phyloP scores from a whole-genome alignment of 1,140 invertebrate species.

The Drosophila aff. region DNA sequence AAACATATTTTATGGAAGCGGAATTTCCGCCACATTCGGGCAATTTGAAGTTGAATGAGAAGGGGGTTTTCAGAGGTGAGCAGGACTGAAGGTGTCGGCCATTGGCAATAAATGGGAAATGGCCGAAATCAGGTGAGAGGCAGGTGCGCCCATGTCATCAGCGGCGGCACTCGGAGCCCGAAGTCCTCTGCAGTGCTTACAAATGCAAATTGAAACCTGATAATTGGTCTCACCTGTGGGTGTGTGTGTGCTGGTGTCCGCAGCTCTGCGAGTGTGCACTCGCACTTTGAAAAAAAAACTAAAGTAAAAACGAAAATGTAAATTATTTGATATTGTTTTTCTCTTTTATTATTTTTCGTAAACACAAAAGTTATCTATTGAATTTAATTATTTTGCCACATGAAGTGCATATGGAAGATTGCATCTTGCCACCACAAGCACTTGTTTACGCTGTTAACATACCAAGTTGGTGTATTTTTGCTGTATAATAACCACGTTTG shows the following conservation, averaged over 20 bases:
- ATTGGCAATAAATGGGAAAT: conserved; percentile 67
- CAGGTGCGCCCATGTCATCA: conserved; percentile 22
- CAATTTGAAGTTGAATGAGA: no score
- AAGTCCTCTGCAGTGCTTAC: conserved; percentile 61
- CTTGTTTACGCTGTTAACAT: conserved; percentile 1
- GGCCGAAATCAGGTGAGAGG: conserved; percentile 26
- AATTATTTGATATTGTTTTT: neutral
- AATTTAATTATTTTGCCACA: neutral
- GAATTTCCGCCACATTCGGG: conserved; percentile 54
- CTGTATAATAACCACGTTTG: neutral
- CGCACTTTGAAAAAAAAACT: neutral
- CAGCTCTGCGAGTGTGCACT: neutral
- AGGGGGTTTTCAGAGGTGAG: neutral
- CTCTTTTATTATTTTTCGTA: neutral
- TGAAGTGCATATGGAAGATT: neutral
- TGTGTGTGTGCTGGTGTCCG: neutral
- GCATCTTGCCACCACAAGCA: neutral
- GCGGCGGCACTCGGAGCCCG: conserved; percentile 17
- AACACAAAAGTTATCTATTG: neutral
- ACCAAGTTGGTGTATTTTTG: neutral
- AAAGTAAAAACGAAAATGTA: neutral
- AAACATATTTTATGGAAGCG: conserved; percentile 52
- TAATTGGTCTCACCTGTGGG: conserved; percentile 59
- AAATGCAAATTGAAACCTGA: conserved; percentile 77
- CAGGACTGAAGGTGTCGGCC: conserved; percentile 18